Evolutionary conservation across 2,888 invertebrate genomes (phyloP), one percentile per base, ranked within the genome.

Genomic region (Ochropacha duplaris): DNA sequence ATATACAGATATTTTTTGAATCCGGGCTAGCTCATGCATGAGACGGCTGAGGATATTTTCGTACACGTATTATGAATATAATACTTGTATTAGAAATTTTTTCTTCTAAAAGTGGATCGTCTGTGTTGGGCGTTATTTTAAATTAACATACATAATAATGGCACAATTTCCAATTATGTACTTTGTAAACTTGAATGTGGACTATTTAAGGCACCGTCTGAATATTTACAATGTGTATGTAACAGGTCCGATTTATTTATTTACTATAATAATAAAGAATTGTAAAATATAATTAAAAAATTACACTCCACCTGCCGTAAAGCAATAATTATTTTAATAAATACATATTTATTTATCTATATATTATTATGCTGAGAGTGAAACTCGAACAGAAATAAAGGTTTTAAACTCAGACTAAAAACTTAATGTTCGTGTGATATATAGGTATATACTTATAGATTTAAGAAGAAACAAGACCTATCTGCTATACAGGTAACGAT

Each of bases 131-230:
- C 44, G 0, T 9, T 44, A 19, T 31, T 22, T 34, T 1, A 51
- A 51, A 51, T 2, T 16, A 9, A 19, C 4, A 19, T 28, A 16
- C 22, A 9, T 36, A 64, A 64, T 60, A 70, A 76, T 76, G 76
- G 73, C 78, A 76, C 72, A 65, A 65, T 59, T 65, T 31, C 49
- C 55, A 64, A 59, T 58, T 56, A n/a, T n/a, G n/a, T n/a, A 58
- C 50, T 59, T 60, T 34, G 49, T 60, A 51, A 36, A 57, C 52
- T 51, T 60, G 60, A 64, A 63, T 60, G 73, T 81, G 78, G 81
- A 83, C 79, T 78, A 69, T 74, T 65, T 84, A 84, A 86, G 86
- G 86, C 86, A 86, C 86, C 74, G 57, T 73, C 54, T 73, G 69
- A 78, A 65, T 78, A 76, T 76, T 69, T 64, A 66, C 58, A 61